Conservation (phyloP, 2,113 vertebrate species). For the Terrapene triunguis region DNA sequence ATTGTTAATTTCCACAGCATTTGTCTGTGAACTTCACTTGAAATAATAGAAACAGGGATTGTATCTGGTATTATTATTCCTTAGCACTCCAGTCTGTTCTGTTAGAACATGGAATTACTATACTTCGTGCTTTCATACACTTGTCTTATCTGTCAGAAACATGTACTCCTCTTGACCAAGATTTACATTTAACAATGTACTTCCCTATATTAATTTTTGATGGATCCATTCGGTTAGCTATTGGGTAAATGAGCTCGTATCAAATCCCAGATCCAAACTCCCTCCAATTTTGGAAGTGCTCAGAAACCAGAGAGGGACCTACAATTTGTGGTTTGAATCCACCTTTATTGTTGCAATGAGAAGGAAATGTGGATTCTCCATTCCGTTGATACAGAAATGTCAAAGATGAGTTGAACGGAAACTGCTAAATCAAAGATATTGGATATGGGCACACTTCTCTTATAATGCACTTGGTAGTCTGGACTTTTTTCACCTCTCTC, state of each 20-base stretch:
- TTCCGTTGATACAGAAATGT: background rate
- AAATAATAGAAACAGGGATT: background rate
- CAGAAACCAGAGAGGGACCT: background rate
- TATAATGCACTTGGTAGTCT: background rate
- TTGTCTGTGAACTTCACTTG: slow-evolving; percentile 24
- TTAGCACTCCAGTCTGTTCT: background rate
- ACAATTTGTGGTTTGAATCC: background rate
- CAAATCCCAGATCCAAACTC: background rate
- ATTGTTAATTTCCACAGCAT: background rate
- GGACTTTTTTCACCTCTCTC: background rate
- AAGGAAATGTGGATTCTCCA: background rate
- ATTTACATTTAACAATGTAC: background rate
- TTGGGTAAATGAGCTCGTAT: background rate
- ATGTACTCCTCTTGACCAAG: fast-evolving
- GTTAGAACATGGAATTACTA: background rate
- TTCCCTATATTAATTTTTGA: fast-evolving
- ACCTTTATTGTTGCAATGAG: background rate
- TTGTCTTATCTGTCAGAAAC: background rate
- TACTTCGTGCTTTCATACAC: background rate
- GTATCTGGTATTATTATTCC: background rate
- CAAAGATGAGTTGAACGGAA: background rate
- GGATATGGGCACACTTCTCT: background rate
- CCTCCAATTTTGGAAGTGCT: background rate
- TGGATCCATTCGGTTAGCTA: background rate
- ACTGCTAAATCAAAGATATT: background rate